Evolutionary conservation across 2,888 invertebrate species (phyloP).

Genomic region (Andricus quercusramuli): DNA sequence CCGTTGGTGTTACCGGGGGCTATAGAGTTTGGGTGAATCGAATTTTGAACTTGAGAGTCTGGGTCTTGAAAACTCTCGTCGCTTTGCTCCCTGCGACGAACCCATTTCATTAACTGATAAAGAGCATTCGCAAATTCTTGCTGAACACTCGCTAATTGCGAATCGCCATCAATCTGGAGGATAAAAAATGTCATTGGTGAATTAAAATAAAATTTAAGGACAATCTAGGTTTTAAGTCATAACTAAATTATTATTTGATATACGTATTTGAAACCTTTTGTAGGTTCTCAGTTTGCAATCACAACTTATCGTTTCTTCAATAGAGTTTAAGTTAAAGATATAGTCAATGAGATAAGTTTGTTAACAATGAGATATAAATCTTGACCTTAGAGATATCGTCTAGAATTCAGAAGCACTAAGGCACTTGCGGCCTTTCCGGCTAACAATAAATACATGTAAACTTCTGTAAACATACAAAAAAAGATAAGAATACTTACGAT

Average conservation of each 20-base stretch:
- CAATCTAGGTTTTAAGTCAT: not conserved
- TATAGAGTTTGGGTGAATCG: conserved; percentile 53
- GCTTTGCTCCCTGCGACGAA: conserved; percentile 63
- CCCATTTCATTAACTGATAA: conserved; percentile 83
- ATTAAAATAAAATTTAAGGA: conserved; percentile 1
- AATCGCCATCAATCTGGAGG: conserved; percentile 88
- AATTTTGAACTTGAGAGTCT: conserved; percentile 41
- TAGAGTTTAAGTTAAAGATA: not conserved
- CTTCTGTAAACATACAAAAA: too few species aligned
- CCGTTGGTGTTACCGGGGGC: conserved; percentile 69
- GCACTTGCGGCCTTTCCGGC: too few species aligned
- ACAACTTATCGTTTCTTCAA: not conserved
- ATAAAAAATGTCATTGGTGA: not conserved
- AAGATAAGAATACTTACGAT: conserved; percentile 84
- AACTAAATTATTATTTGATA: not conserved
- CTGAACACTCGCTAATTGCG: conserved; percentile 88
- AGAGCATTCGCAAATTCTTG: conserved; percentile 87
- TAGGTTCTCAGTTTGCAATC: not conserved
- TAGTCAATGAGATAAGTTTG: not conserved
- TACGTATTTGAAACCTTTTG: not conserved
- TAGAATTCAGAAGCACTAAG: too few species aligned
- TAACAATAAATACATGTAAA: too few species aligned
- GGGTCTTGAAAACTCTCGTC: conserved; percentile 55
- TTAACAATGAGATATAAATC: too few species aligned
- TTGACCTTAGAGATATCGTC: too few species aligned